phyloP scores from a whole-genome alignment of 2,888 invertebrate genomes.

The Pilophorus perplexus region DNA sequence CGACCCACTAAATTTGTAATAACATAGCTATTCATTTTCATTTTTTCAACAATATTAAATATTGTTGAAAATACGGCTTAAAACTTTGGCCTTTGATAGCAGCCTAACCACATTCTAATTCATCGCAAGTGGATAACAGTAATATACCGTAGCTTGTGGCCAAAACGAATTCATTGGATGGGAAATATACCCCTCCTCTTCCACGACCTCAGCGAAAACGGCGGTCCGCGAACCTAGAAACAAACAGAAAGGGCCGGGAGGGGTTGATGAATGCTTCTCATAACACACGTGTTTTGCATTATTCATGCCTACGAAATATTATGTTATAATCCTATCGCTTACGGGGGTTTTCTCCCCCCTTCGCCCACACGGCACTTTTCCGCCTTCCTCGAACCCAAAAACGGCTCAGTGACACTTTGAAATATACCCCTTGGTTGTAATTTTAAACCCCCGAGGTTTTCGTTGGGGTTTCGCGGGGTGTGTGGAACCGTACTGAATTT shows the following conservation, averaged over 20 bases:
- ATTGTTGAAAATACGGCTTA: too few species aligned
- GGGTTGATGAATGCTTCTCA: constrained; percentile 44
- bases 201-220: too few species aligned
- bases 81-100: too few species aligned
- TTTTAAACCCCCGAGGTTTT: constrained; percentile 36
- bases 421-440: constrained; percentile 33
- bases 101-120: too few species aligned
- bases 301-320: constrained; percentile 46
- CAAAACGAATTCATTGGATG: too few species aligned
- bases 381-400: not conserved
- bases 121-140: too few species aligned
- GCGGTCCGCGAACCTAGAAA: constrained; percentile 26
- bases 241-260: constrained; percentile 13
- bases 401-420: constrained; percentile 34
- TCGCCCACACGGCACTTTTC: not conserved
- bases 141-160: too few species aligned
- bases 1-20: too few species aligned
- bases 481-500: constrained; percentile 5
- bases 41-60: too few species aligned
- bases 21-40: too few species aligned
- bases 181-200: too few species aligned
- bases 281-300: constrained; percentile 46
- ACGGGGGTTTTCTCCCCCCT: constrained; percentile 3
- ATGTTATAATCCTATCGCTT: constrained; percentile 47
- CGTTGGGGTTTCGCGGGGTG: not conserved